phyloP scores from a whole-genome alignment of 2,888 invertebrate genomes.

The Carpatolechia fugitivella region DNA sequence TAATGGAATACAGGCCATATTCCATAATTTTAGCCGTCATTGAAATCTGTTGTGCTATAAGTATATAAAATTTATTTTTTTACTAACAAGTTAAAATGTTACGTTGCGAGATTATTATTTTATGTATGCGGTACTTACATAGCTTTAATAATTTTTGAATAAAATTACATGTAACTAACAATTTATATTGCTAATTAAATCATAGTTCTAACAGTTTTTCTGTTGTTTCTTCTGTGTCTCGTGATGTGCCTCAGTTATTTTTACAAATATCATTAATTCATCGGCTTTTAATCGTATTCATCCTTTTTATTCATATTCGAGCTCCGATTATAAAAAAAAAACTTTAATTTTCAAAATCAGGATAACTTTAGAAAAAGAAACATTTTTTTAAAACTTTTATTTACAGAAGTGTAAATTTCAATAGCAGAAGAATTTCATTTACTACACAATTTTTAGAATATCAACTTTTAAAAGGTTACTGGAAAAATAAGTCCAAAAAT shows the following conservation, averaged over 20 bases:
- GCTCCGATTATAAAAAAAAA: too few species aligned
- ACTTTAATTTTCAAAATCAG: too few species aligned
- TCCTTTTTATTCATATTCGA: too few species aligned
- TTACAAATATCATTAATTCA: too few species aligned
- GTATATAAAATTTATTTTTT: background rate
- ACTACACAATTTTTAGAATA: slow-evolving; percentile 37
- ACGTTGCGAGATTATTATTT: slow-evolving; percentile 2
- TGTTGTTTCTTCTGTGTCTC: too few species aligned
- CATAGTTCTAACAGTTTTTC: too few species aligned
- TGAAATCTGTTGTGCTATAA: background rate
- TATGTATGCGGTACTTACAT: background rate
- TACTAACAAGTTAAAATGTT: slow-evolving; percentile 2
- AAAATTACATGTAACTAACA: slow-evolving; percentile 9
- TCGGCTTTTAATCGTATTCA: too few species aligned
- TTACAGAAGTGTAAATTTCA: slow-evolving; percentile 63
- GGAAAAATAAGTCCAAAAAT: slow-evolving; percentile 7
- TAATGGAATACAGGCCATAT: too few species aligned
- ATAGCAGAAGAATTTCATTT: slow-evolving; percentile 42
- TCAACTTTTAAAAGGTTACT: slow-evolving; percentile 23
- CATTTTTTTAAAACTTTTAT: slow-evolving; percentile 50
- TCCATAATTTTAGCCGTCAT: too few species aligned
- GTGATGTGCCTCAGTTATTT: too few species aligned
- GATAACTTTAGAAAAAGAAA: too few species aligned
- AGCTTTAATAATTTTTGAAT: background rate
- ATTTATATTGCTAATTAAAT: background rate